Conservation (phyloP, 2,113 vertebrate species). For the Puntigrus tetrazona region DNA sequence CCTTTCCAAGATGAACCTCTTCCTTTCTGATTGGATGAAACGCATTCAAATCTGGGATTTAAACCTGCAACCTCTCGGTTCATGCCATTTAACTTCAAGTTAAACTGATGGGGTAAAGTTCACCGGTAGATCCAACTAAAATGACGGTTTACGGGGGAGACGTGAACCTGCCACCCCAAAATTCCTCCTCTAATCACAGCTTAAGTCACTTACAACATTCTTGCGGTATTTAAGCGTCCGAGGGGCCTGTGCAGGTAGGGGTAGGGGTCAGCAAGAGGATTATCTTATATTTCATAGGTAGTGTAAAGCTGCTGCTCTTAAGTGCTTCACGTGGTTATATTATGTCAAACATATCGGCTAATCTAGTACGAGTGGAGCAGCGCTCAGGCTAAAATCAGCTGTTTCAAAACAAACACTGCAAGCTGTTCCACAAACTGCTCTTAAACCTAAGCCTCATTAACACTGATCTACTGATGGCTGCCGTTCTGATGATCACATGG, state of each 20-base stretch:
- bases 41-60: neutral
- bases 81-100: constrained; percentile 15
- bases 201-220: constrained; percentile 78
- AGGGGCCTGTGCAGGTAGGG: constrained; percentile 61
- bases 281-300: constrained; percentile 72
- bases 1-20: neutral
- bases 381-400: constrained; percentile 59
- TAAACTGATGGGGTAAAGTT: constrained; percentile 56
- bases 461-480: constrained; percentile 43
- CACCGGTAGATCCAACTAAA: constrained; percentile 27
- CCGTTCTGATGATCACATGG: constrained; percentile 30
- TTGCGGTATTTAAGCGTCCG: constrained; percentile 55
- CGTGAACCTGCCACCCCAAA: constrained; percentile 47
- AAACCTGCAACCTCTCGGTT: constrained; percentile 7
- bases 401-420: constrained; percentile 73
- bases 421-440: constrained; percentile 60
- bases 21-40: neutral
- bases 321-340: constrained; percentile 50
- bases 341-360: constrained; percentile 57
- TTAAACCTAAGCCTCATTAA: constrained; percentile 69
- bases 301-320: constrained; percentile 54
- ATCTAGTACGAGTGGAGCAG: constrained; percentile 63
- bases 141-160: constrained; percentile 40
- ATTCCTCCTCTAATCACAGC: constrained; percentile 68
- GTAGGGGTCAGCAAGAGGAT: constrained; percentile 49